Conservation (phyloP, 2,888 invertebrate species). For the Psylliodes chrysocephalus region DNA sequence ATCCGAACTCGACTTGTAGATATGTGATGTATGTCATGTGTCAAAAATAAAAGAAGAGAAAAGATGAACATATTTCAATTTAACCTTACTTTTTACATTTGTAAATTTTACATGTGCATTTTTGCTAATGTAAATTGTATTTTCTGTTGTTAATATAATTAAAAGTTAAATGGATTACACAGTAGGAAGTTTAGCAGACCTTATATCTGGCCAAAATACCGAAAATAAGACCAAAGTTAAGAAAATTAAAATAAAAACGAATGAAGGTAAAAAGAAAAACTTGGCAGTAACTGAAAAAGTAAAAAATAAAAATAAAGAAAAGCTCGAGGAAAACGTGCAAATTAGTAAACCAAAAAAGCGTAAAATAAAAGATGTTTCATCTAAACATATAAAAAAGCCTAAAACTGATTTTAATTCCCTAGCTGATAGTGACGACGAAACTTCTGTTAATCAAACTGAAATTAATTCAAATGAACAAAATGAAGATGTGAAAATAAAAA, state of each 20-base stretch:
- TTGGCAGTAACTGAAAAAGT: not conserved
- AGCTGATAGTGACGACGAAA: slow-evolving; percentile 27
- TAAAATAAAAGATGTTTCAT: not conserved
- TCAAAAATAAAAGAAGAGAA: too few relatives aligned
- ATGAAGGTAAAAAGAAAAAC: not conserved
- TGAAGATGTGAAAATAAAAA: slow-evolving; percentile 55
- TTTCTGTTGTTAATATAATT: not conserved
- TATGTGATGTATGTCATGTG: too few relatives aligned
- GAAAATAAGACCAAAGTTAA: slow-evolving; percentile 67
- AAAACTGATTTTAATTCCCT: not conserved
- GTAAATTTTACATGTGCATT: too few relatives aligned
- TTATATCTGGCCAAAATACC: slow-evolving; percentile 69
- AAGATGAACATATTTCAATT: too few relatives aligned
- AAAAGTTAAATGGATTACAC: slow-evolving; percentile 57
- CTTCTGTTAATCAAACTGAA: slow-evolving; percentile 31
- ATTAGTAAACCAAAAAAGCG: not conserved
- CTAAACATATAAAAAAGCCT: not conserved
- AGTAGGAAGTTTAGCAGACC: slow-evolving; percentile 70
- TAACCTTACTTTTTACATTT: not conserved
- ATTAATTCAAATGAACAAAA: slow-evolving; percentile 57
- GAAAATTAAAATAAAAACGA: slow-evolving; percentile 44
- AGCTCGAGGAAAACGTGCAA: too few relatives aligned
- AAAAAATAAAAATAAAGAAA: too few relatives aligned
- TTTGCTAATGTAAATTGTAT: too few relatives aligned
- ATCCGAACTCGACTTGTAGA: too few relatives aligned